These are phyloP conservation scores for Pollenia labialis DNA, from an alignment of 2,888 invertebrate genomes.

Conservation along the genomic window DNA sequence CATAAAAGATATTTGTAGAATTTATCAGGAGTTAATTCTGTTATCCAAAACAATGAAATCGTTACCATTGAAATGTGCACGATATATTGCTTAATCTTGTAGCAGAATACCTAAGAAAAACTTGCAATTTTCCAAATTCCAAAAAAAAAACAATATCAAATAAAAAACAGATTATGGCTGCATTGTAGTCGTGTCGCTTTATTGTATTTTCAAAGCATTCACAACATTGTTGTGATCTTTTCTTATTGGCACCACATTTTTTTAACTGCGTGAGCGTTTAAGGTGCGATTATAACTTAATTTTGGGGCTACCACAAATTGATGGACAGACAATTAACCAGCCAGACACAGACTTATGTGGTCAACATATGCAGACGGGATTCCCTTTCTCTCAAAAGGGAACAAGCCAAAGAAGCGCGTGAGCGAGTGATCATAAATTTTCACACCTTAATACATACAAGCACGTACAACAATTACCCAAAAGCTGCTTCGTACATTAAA, in stretches of 20 bases:
- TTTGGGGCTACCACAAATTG: slow-evolving; percentile 52
- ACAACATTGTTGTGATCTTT: not conserved
- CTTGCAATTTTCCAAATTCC: not conserved
- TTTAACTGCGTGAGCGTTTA: slow-evolving; percentile 56
- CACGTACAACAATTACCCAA: slow-evolving; percentile 62
- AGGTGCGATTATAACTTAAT: slow-evolving; percentile 67
- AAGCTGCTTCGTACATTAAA: slow-evolving; percentile 31
- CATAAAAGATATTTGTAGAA: no score
- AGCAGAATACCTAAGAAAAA: not conserved
- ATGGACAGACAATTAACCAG: slow-evolving; percentile 42
- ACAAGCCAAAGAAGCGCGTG: slow-evolving; percentile 22
- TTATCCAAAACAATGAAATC: no score
- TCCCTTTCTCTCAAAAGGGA: slow-evolving; percentile 41
- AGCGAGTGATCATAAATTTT: slow-evolving; percentile 69
- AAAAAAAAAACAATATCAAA: no score
- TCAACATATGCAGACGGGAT: slow-evolving; percentile 27
- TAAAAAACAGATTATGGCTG: not conserved
- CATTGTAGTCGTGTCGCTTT: slow-evolving; percentile 20
- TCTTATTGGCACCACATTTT: not conserved
- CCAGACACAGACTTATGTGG: slow-evolving; percentile 1
- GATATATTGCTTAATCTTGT: no score
- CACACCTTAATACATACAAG: slow-evolving; percentile 72
- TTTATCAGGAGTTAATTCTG: no score
- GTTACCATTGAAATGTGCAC: no score
- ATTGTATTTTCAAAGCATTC: slow-evolving; percentile 36